phyloP scores from a whole-genome alignment of 2,113 vertebrate genomes.

The Rhinolophus sinicus region DNA sequence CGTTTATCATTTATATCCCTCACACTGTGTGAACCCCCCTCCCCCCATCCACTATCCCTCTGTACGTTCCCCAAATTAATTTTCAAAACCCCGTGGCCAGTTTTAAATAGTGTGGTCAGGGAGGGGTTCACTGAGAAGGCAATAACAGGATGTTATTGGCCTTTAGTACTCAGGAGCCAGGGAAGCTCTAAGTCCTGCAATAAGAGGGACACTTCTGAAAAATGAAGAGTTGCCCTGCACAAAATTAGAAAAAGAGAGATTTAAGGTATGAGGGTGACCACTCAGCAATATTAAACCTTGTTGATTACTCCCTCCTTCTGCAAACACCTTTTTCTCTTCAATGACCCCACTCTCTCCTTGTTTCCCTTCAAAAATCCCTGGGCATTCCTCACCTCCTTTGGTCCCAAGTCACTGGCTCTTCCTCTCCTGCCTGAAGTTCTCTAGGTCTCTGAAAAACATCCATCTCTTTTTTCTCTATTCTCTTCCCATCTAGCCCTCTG shows the following conservation, averaged over 20 bases:
- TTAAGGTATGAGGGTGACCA: not conserved
- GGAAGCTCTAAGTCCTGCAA: not conserved
- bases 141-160: not conserved
- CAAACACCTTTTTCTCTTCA: not conserved
- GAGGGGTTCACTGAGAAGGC: too few relatives aligned
- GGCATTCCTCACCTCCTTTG: not conserved
- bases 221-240: not conserved
- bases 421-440: not conserved
- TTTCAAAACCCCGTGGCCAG: too few relatives aligned
- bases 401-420: not conserved
- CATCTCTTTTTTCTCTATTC: not conserved
- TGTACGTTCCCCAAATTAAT: too few relatives aligned
- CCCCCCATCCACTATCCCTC: too few relatives aligned
- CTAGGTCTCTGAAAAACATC: not conserved
- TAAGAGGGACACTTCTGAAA: not conserved
- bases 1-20: too few relatives aligned
- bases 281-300: not conserved
- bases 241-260: conserved; percentile 4
- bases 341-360: not conserved
- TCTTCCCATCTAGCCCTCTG: conserved; percentile 9
- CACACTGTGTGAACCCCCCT: too few relatives aligned
- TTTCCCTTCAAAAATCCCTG: conserved; percentile 33
- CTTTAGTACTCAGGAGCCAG: conserved; percentile 11
- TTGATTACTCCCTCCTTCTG: not conserved
- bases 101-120: too few relatives aligned